Conservation (phyloP, 2,113 vertebrate genomes). For the Pelecanoides urinatrix region DNA sequence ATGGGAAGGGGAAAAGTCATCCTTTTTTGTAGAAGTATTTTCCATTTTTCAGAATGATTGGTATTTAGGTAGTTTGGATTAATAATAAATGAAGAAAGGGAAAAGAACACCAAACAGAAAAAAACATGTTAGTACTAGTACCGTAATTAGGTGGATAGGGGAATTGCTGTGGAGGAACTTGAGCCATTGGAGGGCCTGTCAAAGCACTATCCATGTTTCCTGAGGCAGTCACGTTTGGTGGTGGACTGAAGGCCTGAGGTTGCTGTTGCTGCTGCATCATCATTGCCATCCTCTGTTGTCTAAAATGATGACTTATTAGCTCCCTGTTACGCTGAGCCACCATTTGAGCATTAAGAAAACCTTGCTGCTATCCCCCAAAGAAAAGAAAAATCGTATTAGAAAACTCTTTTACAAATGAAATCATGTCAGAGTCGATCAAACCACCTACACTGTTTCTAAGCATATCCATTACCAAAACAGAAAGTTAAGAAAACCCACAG, state of each 20-base stretch:
- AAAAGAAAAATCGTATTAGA: conserved; percentile 31
- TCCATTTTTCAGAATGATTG: not conserved
- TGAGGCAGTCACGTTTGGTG: conserved; percentile 92
- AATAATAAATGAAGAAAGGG: not conserved
- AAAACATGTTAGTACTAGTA: conserved; percentile 40
- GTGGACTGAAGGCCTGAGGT: conserved; percentile 88
- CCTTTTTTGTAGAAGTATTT: not conserved
- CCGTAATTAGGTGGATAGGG: conserved; percentile 90
- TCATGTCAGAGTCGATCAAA: not conserved
- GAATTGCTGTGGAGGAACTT: conserved; percentile 87
- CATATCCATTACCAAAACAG: not conserved
- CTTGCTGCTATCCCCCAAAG: conserved; percentile 73
- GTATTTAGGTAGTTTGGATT: not conserved
- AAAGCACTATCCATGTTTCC: conserved; percentile 86
- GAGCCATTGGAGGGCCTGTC: conserved; percentile 80
- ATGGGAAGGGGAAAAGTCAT: not conserved
- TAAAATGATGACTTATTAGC: conserved; percentile 88
- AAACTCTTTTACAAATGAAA: not conserved
- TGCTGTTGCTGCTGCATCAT: conserved; percentile 89
- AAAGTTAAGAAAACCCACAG: not conserved
- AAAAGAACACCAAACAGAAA: not conserved
- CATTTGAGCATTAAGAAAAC: conserved; percentile 95
- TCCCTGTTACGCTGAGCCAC: conserved; percentile 92
- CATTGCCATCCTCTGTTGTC: conserved; percentile 88
- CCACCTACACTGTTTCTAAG: not conserved